Percentiles rank a stretch among this genome's conserved stretches.
phyloP scores from a whole-genome alignment of 2,888 invertebrate species.

The Coecobrya sp. region DNA sequence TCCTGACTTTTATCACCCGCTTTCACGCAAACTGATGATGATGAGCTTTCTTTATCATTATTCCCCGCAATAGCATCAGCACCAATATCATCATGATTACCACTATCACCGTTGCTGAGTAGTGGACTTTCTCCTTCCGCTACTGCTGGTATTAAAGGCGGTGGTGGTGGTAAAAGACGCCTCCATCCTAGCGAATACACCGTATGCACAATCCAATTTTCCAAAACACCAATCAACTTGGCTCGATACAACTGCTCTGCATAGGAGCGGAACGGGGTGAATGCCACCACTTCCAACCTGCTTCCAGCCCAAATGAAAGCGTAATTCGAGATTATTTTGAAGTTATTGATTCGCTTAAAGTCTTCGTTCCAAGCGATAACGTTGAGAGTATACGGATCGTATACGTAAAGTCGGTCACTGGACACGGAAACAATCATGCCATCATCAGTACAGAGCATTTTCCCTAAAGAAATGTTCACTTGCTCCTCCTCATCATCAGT shows the following conservation, averaged over 20 bases:
- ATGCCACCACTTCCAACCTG: slow-evolving; percentile 83
- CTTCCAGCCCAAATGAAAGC: slow-evolving; percentile 84
- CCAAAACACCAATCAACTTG: slow-evolving; percentile 79
- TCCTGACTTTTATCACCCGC: slow-evolving; percentile 19
- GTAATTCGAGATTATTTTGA: slow-evolving; percentile 85
- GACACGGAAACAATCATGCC: slow-evolving; percentile 83
- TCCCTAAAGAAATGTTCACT: slow-evolving; percentile 79
- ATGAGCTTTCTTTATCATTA: neutral
- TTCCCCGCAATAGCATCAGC: neutral
- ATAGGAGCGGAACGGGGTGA: slow-evolving; percentile 83
- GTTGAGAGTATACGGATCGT: slow-evolving; percentile 80
- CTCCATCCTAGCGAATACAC: slow-evolving; percentile 77
- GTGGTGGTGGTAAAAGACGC: neutral
- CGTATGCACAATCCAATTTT: slow-evolving; percentile 82
- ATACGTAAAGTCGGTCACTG: slow-evolving; percentile 81
- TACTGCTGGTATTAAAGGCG: neutral
- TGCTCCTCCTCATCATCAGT: slow-evolving; percentile 33
- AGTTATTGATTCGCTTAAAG: slow-evolving; percentile 82
- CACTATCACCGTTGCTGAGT: neutral
- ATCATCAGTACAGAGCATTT: slow-evolving; percentile 82
- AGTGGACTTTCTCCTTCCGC: neutral
- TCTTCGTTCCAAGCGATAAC: slow-evolving; percentile 83
- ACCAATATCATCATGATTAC: neutral
- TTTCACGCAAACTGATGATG: slow-evolving; percentile 44
- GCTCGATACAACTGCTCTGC: slow-evolving; percentile 83